Evolutionary conservation across 1,140 invertebrate species (phyloP).

Genomic region (Arctopsyche grandis): DNA sequence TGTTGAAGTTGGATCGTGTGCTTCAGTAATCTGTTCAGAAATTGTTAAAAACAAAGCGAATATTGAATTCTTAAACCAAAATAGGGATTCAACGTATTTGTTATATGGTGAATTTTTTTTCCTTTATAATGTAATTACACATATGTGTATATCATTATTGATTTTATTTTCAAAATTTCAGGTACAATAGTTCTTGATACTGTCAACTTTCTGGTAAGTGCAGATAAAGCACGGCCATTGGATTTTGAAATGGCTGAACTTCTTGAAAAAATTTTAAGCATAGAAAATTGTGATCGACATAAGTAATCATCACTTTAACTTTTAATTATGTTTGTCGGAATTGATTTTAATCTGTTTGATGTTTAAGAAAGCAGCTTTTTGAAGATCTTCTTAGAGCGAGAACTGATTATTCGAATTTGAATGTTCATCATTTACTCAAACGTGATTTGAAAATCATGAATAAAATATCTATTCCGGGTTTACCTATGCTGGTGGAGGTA

Average conservation of each 20-base stretch:
- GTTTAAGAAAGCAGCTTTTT: constrained; percentile 51
- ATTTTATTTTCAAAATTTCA: constrained; percentile 56
- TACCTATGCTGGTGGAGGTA: constrained; percentile 57
- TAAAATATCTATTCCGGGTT: constrained; percentile 56
- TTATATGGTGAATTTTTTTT: constrained; percentile 56
- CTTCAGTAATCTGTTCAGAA: constrained; percentile 68
- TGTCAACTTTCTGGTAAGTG: constrained; percentile 71
- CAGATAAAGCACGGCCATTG: constrained; percentile 69
- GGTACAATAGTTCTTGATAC: constrained; percentile 82
- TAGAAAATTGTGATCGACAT: constrained; percentile 30
- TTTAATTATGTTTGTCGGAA: not conserved
- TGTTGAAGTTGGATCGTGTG: constrained; percentile 78
- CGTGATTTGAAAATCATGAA: constrained; percentile 59
- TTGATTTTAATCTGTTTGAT: not conserved
- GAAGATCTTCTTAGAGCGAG: constrained; percentile 56
- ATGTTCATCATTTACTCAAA: constrained; percentile 56
- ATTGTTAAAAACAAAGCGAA: constrained; percentile 49
- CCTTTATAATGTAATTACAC: not conserved
- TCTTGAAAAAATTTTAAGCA: constrained; percentile 60
- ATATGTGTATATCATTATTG: not conserved
- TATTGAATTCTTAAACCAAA: constrained; percentile 47
- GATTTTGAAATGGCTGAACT: constrained; percentile 67
- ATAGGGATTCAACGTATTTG: constrained; percentile 56
- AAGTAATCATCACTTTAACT: constrained; percentile 1
- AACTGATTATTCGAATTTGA: constrained; percentile 56